Evolutionary conservation across 1,140 invertebrate genomes (phyloP).

Genomic region (Patella vulgata): DNA sequence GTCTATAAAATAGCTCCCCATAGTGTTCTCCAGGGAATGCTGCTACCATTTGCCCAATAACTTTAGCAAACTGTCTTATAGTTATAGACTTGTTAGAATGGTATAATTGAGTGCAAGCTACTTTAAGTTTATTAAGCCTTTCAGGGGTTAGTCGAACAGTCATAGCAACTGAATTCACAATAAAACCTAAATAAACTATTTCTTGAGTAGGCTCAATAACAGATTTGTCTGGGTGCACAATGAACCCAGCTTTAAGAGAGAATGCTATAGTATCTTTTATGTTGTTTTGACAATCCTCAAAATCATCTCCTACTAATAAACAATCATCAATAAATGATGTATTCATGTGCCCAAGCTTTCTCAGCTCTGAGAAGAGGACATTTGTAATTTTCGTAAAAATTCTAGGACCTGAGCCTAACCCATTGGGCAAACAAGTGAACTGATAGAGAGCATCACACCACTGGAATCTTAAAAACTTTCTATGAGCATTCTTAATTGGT

Average conservation of each 20-base stretch:
- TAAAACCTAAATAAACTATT: constrained; percentile 1
- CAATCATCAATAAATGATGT: constrained; percentile 21
- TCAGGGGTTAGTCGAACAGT: too few relatives aligned
- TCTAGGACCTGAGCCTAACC: constrained; percentile 12
- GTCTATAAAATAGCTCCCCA: too few relatives aligned
- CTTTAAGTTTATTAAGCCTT: too few relatives aligned
- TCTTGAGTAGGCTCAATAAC: constrained; percentile 3
- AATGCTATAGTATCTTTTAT: not conserved
- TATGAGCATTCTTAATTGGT: constrained; percentile 12
- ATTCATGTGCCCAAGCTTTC: constrained; percentile 4
- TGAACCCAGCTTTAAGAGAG: not conserved
- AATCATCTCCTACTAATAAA: too few relatives aligned
- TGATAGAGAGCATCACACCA: constrained; percentile 26
- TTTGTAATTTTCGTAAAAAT: constrained; percentile 29
- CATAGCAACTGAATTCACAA: constrained; percentile 18
- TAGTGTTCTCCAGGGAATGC: too few relatives aligned
- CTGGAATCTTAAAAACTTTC: constrained; percentile 26
- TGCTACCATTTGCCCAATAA: too few relatives aligned
- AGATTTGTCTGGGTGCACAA: constrained; percentile 9
- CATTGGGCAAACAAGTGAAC: constrained; percentile 35
- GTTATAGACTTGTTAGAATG: too few relatives aligned
- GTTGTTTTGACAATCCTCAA: not conserved
- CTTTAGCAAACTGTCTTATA: too few relatives aligned
- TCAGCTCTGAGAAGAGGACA: constrained; percentile 11
- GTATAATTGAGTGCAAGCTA: too few relatives aligned